Conservation (phyloP, 2,888 invertebrate species). For the Lepeophtheirus nordmannii region DNA sequence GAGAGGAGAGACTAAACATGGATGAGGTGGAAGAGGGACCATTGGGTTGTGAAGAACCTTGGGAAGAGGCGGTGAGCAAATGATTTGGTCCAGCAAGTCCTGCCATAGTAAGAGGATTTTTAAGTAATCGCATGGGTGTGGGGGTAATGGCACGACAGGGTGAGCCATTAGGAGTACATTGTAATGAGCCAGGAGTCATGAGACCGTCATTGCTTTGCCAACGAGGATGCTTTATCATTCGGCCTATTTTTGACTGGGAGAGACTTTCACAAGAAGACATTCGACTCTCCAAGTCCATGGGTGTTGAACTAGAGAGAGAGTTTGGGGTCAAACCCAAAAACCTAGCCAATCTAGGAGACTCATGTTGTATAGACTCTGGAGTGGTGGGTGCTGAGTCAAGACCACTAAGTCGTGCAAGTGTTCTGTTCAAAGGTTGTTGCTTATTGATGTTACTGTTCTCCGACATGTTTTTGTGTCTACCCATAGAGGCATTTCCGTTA, state of each 20-base stretch:
- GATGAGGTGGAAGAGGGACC: neutral
- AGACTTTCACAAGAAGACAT: neutral
- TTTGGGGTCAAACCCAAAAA: neutral
- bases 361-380: neutral
- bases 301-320: conserved; percentile 13
- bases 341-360: neutral
- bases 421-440: neutral
- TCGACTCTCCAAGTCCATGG: conserved; percentile 11
- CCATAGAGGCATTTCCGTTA: neutral
- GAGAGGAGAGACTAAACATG: conserved; percentile 4
- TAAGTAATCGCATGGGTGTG: too few relatives aligned
- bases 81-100: too few relatives aligned
- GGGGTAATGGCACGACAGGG: neutral
- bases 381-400: conserved; percentile 10
- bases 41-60: neutral
- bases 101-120: too few relatives aligned
- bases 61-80: too few relatives aligned
- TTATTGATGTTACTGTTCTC: neutral
- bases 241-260: too few relatives aligned
- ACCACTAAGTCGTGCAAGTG: neutral
- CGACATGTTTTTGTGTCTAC: neutral
- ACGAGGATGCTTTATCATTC: neutral
- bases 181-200: conserved; percentile 6
- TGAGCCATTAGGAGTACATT: conserved; percentile 3
- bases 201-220: conserved; percentile 20